Conservation (phyloP, 2,888 invertebrate species). For the Drepanosiphum platanoidis region DNA sequence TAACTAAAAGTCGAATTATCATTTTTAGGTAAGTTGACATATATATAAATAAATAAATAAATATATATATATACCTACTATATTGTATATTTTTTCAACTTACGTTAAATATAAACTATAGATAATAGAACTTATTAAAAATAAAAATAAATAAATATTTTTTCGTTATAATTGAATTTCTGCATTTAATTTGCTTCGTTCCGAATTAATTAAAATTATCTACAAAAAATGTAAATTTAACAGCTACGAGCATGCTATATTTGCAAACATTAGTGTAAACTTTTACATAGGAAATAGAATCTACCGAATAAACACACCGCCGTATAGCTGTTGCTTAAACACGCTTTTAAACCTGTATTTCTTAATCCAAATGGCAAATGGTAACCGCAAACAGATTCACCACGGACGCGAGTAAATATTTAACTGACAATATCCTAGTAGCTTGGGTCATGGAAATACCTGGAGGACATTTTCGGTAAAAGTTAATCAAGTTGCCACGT, state of each 20-base stretch:
- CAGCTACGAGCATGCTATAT: neutral
- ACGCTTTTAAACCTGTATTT: conserved; percentile 45
- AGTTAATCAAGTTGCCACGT: conserved; percentile 60
- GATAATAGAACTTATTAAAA: too few species aligned
- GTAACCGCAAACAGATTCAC: conserved; percentile 51
- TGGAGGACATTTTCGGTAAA: conserved; percentile 56
- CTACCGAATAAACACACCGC: conserved; percentile 15
- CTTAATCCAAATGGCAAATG: conserved; percentile 46
- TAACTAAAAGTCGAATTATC: too few species aligned
- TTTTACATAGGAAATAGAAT: conserved; percentile 8
- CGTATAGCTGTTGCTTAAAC: conserved; percentile 23
- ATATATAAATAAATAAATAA: too few species aligned
- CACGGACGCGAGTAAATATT: conserved; percentile 45
- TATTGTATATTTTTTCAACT: too few species aligned
- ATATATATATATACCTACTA: too few species aligned
- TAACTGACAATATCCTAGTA: conserved; percentile 54
- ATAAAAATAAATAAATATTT: too few species aligned
- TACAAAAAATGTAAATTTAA: neutral
- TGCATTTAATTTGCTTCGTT: neutral
- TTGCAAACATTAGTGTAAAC: conserved; percentile 27
- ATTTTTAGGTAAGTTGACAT: too few species aligned
- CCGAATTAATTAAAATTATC: neutral
- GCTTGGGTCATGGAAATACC: conserved; percentile 55
- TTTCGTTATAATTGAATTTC: neutral
- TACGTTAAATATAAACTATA: too few species aligned